These are phyloP conservation scores for Oxyura jamaicensis DNA, from an alignment of 2,113 vertebrate species.

Conservation along the genomic window DNA sequence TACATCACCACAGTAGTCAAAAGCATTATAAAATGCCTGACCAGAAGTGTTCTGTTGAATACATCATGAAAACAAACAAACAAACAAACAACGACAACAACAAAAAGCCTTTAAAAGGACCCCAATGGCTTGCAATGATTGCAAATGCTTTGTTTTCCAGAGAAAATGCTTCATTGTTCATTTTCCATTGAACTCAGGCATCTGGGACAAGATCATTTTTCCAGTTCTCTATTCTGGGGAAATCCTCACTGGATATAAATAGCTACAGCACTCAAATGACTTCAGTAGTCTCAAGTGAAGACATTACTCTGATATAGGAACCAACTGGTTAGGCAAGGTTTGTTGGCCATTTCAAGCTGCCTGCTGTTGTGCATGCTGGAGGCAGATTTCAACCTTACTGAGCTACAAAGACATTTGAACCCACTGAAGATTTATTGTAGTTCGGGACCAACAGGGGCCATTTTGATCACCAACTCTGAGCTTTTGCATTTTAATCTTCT, in stretches of 20 bases:
- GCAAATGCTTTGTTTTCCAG: not conserved
- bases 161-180: not conserved
- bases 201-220: not conserved
- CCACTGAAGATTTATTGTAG: not conserved
- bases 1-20: not conserved
- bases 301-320: not conserved
- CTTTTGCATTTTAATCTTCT: not conserved
- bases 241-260: constrained; percentile 38
- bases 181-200: not conserved
- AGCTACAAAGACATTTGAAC: fast-evolving
- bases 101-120: not conserved
- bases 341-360: not conserved
- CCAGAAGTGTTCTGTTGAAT: not conserved
- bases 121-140: not conserved
- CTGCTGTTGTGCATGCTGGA: not conserved
- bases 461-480: not conserved
- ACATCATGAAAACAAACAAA: not conserved
- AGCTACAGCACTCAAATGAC: not conserved
- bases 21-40: not conserved
- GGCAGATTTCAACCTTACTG: not conserved
- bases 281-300: constrained; percentile 8
- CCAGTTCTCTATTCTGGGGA: constrained; percentile 35
- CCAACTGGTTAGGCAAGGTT: constrained; percentile 1
- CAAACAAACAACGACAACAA: not conserved
- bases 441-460: not conserved